Base-by-base conservation (phyloP, 2,797 vertebrate genomes). In the Melanotaenia nigrans region DNA sequence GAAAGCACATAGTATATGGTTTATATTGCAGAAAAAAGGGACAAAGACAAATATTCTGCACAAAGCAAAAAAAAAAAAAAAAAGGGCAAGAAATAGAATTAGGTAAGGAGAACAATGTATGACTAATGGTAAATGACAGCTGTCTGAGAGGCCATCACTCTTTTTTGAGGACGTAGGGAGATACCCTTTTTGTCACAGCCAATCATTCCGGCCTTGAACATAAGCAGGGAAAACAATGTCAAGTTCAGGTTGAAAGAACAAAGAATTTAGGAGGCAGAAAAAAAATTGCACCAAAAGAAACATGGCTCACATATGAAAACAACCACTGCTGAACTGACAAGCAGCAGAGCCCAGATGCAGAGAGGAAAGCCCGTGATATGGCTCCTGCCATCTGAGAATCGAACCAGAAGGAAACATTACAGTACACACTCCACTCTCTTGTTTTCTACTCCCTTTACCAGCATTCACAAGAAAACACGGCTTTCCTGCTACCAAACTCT, bases 101-200 rank as follows among this genome's bases (percentile, higher is more conserved):
- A 92, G 75, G 78, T 77, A 65, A 75, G 59, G 82, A 70, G 61
- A 81, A 85, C 71, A 65, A 64, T 66, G 77, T 73, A 81, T 80
- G 82, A 85, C 83, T 93, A 90, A 93, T 92, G 79, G 85, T 89
- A 89, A 92, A 92, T 90, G 92, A 90, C 92, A 93, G 92, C 90
- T 93, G 91, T 91, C 91, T 90, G 81, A 91, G 78, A 81, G 90
- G 86, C 88, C 85, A 83, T 89, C 84, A 90, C 84, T 91, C 86
- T 79, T 79, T 84, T 87, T 81, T 82, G 83, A 89, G 75, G 85
- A 88, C 77, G 80, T 85, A 86, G 66, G 76, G 68, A 88, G 85
- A 93, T 89, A 78, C 78, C 85, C 71, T 87, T 83, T 89, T 91
- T 92, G 92, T 94, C 93, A 94, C 79, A 91, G 86, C 88, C 90